Percentiles rank a stretch among this genome's conserved stretches.
These are phyloP conservation scores for Popillia japonica DNA, from an alignment of 1,140 invertebrate genomes.

Conservation along the genomic window DNA sequence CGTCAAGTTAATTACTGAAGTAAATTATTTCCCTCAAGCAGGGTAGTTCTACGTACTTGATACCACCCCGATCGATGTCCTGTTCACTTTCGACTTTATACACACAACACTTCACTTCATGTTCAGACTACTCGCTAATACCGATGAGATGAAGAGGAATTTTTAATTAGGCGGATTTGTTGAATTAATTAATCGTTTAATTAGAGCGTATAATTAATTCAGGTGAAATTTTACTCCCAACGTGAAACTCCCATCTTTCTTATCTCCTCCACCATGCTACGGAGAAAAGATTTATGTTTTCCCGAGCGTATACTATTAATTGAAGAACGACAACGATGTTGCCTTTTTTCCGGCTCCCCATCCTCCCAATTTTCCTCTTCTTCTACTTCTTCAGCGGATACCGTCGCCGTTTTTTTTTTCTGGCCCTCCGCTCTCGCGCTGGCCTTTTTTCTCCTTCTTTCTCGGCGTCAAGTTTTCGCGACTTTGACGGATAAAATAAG, in stretches of 20 bases:
- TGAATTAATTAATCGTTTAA: slow-evolving; percentile 34
- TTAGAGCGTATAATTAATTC: slow-evolving; percentile 32
- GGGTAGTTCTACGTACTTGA: too few relatives aligned
- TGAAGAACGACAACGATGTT: neutral
- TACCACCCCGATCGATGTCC: neutral
- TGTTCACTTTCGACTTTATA: neutral
- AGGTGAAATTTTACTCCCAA: slow-evolving; percentile 24
- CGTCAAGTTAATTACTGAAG: too few relatives aligned
- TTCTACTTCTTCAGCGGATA: neutral
- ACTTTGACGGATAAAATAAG: neutral
- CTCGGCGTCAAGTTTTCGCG: neutral
- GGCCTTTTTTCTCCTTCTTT: neutral
- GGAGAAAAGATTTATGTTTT: neutral
- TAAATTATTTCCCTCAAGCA: too few relatives aligned
- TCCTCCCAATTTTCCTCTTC: neutral
- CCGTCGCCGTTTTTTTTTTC: neutral
- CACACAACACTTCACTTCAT: neutral
- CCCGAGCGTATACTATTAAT: neutral
- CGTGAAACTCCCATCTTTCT: neutral
- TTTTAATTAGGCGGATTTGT: slow-evolving; percentile 26
- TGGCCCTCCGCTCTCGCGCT: neutral
- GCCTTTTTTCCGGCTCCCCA: neutral
- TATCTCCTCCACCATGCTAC: neutral
- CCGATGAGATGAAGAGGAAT: slow-evolving; percentile 7
- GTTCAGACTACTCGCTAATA: neutral